Evolutionary conservation across 2,888 invertebrate genomes (phyloP).

Genomic region (Netelia melanura): DNA sequence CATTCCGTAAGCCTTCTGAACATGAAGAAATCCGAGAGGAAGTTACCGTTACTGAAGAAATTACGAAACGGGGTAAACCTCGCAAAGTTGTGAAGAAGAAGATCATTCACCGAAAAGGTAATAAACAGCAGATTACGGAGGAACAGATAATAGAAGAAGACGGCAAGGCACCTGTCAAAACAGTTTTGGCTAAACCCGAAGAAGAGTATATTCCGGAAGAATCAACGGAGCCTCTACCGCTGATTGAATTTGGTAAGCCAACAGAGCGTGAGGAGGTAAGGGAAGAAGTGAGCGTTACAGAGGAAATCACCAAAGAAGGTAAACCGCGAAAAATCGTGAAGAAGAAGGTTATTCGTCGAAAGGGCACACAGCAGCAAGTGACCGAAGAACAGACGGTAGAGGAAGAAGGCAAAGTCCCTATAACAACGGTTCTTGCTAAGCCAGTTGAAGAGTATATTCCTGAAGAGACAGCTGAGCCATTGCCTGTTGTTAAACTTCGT

Average conservation of each 20-base stretch:
- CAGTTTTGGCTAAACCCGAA: not conserved
- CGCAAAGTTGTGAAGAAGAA: constrained; percentile 77
- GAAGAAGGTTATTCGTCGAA: constrained; percentile 82
- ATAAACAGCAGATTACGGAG: not conserved
- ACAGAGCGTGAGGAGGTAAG: constrained; percentile 73
- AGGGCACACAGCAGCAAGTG: constrained; percentile 83
- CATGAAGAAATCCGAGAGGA: constrained; percentile 79
- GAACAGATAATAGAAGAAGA: constrained; percentile 76
- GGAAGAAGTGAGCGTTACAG: constrained; percentile 73
- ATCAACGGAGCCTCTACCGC: constrained; percentile 20
- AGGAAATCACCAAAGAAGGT: constrained; percentile 72
- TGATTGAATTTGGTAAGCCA: constrained; percentile 61
- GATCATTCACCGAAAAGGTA: not conserved
- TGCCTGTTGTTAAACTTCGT: constrained; percentile 48
- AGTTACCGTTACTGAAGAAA: constrained; percentile 76
- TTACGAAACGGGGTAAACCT: constrained; percentile 78
- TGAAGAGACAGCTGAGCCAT: constrained; percentile 45
- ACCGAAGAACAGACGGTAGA: constrained; percentile 83
- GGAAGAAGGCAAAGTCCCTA: constrained; percentile 82
- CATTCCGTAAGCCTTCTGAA: constrained; percentile 60
- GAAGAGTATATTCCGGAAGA: constrained; percentile 27
- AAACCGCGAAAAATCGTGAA: constrained; percentile 78
- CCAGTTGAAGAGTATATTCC: constrained; percentile 71
- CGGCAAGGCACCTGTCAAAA: constrained; percentile 74
- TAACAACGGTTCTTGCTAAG: constrained; percentile 80